Evolutionary conservation across 2,888 invertebrate genomes (phyloP).

Genomic region (Lycaena phlaeas): DNA sequence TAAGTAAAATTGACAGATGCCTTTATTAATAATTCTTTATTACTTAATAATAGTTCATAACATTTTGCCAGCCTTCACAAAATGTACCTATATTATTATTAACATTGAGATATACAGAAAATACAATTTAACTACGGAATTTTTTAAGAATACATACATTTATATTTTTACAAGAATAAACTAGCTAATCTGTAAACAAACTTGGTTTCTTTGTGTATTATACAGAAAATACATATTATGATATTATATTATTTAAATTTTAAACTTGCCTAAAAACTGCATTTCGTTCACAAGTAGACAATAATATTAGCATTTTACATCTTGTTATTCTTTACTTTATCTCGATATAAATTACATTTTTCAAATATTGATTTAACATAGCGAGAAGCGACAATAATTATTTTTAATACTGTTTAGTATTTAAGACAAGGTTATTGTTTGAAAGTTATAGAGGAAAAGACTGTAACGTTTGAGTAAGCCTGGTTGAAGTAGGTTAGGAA

Average conservation of each 20-base stretch:
- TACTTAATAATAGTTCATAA: conserved; percentile 30
- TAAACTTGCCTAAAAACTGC: no score
- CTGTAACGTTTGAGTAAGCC: not conserved
- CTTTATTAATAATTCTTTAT: conserved; percentile 40
- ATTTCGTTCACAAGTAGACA: no score
- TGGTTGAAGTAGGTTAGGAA: not conserved
- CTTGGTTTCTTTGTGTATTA: conserved; percentile 2
- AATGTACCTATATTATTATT: conserved; percentile 32
- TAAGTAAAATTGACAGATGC: conserved; percentile 50
- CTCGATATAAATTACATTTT: no score
- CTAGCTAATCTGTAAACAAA: not conserved
- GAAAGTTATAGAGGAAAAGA: not conserved
- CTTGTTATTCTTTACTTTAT: no score
- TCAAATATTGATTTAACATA: no score
- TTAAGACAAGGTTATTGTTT: no score
- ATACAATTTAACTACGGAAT: conserved; percentile 3
- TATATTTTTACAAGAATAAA: not conserved
- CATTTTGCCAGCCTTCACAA: conserved; percentile 67
- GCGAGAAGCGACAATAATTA: no score
- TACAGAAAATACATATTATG: conserved; percentile 10
- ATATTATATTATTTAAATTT: conserved; percentile 9
- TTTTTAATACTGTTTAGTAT: not conserved
- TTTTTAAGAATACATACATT: not conserved
- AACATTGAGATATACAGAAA: conserved; percentile 14
- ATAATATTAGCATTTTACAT: no score